Conservation (phyloP, 2,113 vertebrate species). For the Dicentrarchus labrax region DNA sequence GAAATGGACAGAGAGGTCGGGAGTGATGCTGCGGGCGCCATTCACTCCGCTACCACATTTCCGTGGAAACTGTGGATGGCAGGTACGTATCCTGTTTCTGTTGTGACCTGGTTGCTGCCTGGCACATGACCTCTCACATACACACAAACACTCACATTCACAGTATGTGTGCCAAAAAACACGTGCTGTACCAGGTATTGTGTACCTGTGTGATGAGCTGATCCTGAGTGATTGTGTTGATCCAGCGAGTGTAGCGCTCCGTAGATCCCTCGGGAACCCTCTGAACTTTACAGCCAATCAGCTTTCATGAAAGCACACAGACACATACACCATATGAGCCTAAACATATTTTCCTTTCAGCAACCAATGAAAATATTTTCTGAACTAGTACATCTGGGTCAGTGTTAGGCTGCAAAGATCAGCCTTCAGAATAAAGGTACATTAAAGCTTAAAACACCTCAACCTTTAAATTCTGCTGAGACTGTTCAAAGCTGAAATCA, state of each 20-base stretch:
- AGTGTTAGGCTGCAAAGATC: not conserved
- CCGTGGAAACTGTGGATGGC: constrained; percentile 73
- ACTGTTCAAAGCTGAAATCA: not conserved
- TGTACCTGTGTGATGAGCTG: constrained; percentile 94
- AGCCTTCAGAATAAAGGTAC: not conserved
- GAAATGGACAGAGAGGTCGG: constrained; percentile 53
- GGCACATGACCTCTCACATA: constrained; percentile 69
- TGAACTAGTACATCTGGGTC: not conserved
- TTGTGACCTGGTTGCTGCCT: constrained; percentile 61
- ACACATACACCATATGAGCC: constrained; percentile 21
- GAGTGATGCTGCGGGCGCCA: constrained; percentile 21
- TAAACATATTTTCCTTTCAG: not conserved
- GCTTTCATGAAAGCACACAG: constrained; percentile 79
- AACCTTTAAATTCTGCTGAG: not conserved
- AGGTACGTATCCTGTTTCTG: constrained; percentile 81
- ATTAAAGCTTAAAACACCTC: not conserved
- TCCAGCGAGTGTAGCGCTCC: constrained; percentile 95
- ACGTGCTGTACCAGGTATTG: not conserved
- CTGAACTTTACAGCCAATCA: constrained; percentile 91
- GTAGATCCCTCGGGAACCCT: constrained; percentile 91
- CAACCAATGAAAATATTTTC: not conserved
- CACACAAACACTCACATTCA: constrained; percentile 26
- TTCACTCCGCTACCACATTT: constrained; percentile 53
- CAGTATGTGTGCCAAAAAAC: not conserved
- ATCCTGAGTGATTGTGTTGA: constrained; percentile 88